phyloP scores from a whole-genome alignment of 1,140 invertebrate species.

The Proctacanthus coquilletti region DNA sequence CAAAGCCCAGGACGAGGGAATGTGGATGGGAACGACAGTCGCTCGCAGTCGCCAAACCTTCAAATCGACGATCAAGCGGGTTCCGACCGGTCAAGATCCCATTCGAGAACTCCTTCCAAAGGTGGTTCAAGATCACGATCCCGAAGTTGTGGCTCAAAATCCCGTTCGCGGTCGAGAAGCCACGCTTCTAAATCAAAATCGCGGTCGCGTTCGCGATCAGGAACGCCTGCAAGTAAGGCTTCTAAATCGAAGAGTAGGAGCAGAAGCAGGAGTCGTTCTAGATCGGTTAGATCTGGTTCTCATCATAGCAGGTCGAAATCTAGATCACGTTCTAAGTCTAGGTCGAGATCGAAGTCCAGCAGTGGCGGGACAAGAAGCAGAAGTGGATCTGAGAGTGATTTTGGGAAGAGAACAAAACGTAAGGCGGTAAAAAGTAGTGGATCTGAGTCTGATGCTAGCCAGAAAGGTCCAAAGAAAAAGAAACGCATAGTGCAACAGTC shows the following conservation, averaged over 20 bases:
- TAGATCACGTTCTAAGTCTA: slow-evolving; percentile 16
- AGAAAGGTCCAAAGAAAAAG: slow-evolving; percentile 28
- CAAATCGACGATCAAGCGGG: slow-evolving; percentile 19
- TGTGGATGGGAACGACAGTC: no score
- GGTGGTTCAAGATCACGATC: slow-evolving; percentile 11
- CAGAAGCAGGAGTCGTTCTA: slow-evolving; percentile 16
- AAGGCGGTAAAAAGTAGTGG: slow-evolving; percentile 17
- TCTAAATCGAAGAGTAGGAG: slow-evolving; percentile 13
- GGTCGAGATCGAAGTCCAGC: slow-evolving; percentile 16
- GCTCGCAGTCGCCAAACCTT: slow-evolving; percentile 33
- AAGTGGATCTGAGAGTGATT: slow-evolving; percentile 29
- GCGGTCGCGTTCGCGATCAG: slow-evolving; percentile 17
- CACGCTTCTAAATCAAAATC: slow-evolving; percentile 29
- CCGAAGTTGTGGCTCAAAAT: slow-evolving; percentile 13
- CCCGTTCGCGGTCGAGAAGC: slow-evolving; percentile 33
- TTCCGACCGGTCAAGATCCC: slow-evolving; percentile 23
- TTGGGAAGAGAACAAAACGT: slow-evolving; percentile 20
- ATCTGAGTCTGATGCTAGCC: slow-evolving; percentile 8
- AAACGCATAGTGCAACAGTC: slow-evolving; percentile 35
- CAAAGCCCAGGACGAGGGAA: slow-evolving; percentile 7
- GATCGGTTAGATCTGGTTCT: slow-evolving; percentile 12
- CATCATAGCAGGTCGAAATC: slow-evolving; percentile 14
- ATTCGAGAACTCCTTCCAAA: slow-evolving; percentile 24
- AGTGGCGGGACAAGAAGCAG: slow-evolving; percentile 15
- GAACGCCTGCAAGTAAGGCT: no score